phyloP scores from a whole-genome alignment of 2,797 vertebrate species.

The Alauda arvensis region DNA sequence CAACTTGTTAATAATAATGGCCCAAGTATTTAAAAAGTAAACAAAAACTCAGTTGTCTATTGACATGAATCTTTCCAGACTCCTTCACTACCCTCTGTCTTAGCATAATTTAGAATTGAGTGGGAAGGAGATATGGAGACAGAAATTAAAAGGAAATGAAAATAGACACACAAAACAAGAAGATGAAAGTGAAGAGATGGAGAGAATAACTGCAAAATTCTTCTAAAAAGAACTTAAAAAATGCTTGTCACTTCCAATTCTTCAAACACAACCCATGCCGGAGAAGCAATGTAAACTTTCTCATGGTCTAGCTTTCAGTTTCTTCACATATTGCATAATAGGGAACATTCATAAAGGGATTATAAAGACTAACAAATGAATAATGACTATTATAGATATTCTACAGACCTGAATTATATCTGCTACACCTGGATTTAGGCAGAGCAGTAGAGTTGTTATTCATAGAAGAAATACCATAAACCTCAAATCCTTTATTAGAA shows the following conservation, averaged over 20 bases:
- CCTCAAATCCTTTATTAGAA: not conserved
- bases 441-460: not conserved
- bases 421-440: not conserved
- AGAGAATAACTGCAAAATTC: not conserved
- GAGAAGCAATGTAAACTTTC: not conserved
- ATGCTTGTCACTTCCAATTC: not conserved
- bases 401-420: not conserved
- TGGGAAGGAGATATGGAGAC: not conserved
- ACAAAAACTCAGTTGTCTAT: not conserved
- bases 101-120: not conserved
- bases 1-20: not conserved
- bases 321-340: not conserved
- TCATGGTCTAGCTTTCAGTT: not conserved
- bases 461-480: not conserved
- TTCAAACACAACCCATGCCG: not conserved
- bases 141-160: not conserved
- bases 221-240: slow-evolving; percentile 10
- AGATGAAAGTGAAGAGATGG: not conserved
- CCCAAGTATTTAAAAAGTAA: not conserved
- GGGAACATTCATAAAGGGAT: slow-evolving; percentile 1
- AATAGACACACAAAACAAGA: not conserved
- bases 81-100: not conserved
- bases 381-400: not conserved
- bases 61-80: not conserved
- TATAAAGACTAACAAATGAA: not conserved